Evolutionary conservation across 2,113 vertebrate species (phyloP).

Genomic region (Hyla sarda): DNA sequence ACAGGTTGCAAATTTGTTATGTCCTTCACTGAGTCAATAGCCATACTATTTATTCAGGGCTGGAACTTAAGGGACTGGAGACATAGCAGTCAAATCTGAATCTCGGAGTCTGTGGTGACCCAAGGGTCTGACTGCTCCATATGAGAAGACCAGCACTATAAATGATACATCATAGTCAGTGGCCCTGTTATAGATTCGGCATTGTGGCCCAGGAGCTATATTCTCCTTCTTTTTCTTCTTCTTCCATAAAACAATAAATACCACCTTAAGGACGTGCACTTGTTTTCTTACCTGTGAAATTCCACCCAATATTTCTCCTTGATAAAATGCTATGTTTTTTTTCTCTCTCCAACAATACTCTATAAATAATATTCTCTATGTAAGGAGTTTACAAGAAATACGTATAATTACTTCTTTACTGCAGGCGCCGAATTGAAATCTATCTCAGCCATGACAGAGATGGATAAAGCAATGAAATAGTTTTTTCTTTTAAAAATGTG

Average conservation of each 20-base stretch:
- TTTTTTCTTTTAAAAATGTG: slow-evolving; percentile 42
- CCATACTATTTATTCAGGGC: no score
- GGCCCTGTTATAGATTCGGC: no score
- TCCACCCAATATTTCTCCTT: not conserved
- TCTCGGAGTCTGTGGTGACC: no score
- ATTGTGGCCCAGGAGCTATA: no score
- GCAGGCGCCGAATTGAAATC: slow-evolving; percentile 22
- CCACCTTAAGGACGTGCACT: not conserved
- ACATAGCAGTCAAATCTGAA: no score
- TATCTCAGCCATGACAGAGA: slow-evolving; percentile 36
- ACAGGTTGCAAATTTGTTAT: no score
- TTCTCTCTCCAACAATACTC: not conserved
- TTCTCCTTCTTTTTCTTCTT: no score
- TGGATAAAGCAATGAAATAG: slow-evolving; percentile 42
- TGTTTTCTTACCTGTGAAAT: not conserved
- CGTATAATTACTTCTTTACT: slow-evolving; percentile 44
- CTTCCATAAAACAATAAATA: not conserved
- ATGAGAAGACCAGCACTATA: no score
- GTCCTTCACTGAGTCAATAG: no score
- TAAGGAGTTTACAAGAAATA: slow-evolving; percentile 28
- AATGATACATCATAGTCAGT: no score
- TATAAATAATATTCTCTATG: slow-evolving; percentile 27
- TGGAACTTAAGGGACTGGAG: no score
- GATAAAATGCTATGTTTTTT: not conserved
- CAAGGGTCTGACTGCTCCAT: no score